Evolutionary conservation across 2,113 vertebrate species (phyloP).

Genomic region (Pitta sordida): DNA sequence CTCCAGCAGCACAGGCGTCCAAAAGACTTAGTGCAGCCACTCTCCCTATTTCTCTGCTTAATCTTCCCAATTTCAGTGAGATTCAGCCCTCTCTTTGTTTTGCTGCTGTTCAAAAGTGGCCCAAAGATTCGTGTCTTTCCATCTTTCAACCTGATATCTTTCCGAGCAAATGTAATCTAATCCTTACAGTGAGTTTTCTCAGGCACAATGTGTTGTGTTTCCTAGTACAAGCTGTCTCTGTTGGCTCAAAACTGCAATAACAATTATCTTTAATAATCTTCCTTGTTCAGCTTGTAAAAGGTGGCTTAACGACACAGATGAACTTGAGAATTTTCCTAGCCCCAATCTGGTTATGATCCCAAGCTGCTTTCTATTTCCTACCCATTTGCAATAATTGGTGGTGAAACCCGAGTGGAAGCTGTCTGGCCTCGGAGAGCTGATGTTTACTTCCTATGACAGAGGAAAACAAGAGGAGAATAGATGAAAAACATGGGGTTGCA

Average conservation of each 20-base stretch:
- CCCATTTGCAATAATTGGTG: background rate
- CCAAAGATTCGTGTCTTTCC: background rate
- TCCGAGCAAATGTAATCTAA: background rate
- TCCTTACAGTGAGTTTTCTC: background rate
- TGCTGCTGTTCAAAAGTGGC: background rate
- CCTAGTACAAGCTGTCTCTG: slow-evolving; percentile 31
- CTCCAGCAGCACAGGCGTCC: background rate
- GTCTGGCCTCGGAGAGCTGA: background rate
- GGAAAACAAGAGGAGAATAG: background rate
- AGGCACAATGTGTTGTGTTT: background rate
- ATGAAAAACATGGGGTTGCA: background rate
- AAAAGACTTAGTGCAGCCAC: background rate
- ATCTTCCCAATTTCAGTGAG: background rate
- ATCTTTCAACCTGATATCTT: background rate
- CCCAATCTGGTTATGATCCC: background rate
- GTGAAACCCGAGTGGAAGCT: slow-evolving; percentile 35
- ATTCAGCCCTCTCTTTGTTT: background rate
- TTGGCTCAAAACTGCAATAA: slow-evolving; percentile 31
- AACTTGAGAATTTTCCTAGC: slow-evolving; percentile 38
- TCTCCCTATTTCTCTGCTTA: background rate
- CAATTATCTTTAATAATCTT: slow-evolving; percentile 46
- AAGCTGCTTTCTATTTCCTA: background rate
- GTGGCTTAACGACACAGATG: background rate
- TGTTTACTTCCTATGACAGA: background rate
- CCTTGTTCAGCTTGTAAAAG: background rate